Base-by-base conservation (phyloP, 92 coral and sea anemone species). In the Actinostola sp. region DNA sequence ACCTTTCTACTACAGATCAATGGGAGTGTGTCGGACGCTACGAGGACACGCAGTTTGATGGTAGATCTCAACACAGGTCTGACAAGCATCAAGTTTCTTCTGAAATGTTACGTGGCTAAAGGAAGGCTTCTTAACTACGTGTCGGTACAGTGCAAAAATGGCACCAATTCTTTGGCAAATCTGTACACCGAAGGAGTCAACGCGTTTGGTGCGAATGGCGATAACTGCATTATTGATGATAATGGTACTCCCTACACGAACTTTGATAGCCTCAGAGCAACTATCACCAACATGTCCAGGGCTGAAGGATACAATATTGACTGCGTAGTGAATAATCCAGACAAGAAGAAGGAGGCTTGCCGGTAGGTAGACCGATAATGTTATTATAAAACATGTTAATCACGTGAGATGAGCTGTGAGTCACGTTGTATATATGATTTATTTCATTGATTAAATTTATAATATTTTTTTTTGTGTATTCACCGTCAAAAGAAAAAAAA, bases 141-240 rank as follows among this genome's bases (percentile, higher is more conserved):
- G 71, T 8, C 59, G 1, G 70, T 58, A 25, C 85, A 79, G 51
- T 79, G 85, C 41, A 70, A 62, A 66, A 79, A 71, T 43, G 79
- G 85, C 19, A 62, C 66, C 52, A 70, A 43, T n/a, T 59, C 48
- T 0, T 62, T 71, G 32, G 10, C 50, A 1, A 54, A 71, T 17
- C 70, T 63, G 7, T 63, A 63, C 24, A 63, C 10, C 11, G 19
- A 20, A 63, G 70, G 67, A 1, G 32, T 42, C 4, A 38, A 63
- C 15, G 38, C 50, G 17, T 63, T 63, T 12, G 70, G 70, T 8
- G 52, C 62, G 2, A 52, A 70, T 29, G n/a, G 23, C 7, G 50
- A 63, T 0, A 46, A 46, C 8, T 63, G 70, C 21, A 24, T 63
- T 17, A 21, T 63, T 21, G 70, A 63, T 21, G 46, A 36, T 19